phyloP scores from a whole-genome alignment of 1,140 invertebrate genomes.

The Dendroctonus ponderosae region DNA sequence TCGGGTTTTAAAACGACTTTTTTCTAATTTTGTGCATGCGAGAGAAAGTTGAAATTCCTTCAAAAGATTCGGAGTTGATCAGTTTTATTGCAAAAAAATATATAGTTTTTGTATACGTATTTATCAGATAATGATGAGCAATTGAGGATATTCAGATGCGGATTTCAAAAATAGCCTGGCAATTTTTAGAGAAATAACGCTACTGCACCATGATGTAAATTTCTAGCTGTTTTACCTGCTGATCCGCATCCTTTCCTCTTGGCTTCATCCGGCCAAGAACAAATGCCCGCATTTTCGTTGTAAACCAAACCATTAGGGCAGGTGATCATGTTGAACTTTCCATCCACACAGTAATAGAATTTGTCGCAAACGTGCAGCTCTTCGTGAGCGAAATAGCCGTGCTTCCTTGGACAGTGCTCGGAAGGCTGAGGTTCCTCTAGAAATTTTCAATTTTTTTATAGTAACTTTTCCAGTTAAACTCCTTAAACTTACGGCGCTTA shows the following conservation, averaged over 20 bases:
- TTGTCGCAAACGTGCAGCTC: slow-evolving; percentile 77
- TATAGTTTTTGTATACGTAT: too few species aligned
- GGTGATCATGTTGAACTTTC: slow-evolving; percentile 83
- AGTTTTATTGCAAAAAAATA: too few species aligned
- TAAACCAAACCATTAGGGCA: slow-evolving; percentile 87
- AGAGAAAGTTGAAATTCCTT: too few species aligned
- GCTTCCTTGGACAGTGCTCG: slow-evolving; percentile 75
- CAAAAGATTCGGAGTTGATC: too few species aligned
- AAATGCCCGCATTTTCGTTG: slow-evolving; percentile 83
- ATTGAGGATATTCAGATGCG: too few species aligned
- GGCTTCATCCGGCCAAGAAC: slow-evolving; percentile 88
- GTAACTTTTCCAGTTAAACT: neutral
- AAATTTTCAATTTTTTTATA: slow-evolving; percentile 17
- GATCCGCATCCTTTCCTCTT: slow-evolving; percentile 82
- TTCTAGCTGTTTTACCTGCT: slow-evolving; percentile 55
- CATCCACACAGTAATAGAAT: slow-evolving; percentile 90
- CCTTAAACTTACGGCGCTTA: slow-evolving; percentile 70
- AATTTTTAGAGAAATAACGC: neutral
- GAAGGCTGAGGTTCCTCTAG: slow-evolving; percentile 73
- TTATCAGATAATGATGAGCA: too few species aligned
- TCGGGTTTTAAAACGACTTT: neutral
- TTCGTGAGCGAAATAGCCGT: slow-evolving; percentile 87
- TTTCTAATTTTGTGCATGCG: too few species aligned
- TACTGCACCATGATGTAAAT: slow-evolving; percentile 1
- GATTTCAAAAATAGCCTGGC: neutral